phyloP scores from a whole-genome alignment of 2,113 vertebrate genomes.

The Trogon melanurus region DNA sequence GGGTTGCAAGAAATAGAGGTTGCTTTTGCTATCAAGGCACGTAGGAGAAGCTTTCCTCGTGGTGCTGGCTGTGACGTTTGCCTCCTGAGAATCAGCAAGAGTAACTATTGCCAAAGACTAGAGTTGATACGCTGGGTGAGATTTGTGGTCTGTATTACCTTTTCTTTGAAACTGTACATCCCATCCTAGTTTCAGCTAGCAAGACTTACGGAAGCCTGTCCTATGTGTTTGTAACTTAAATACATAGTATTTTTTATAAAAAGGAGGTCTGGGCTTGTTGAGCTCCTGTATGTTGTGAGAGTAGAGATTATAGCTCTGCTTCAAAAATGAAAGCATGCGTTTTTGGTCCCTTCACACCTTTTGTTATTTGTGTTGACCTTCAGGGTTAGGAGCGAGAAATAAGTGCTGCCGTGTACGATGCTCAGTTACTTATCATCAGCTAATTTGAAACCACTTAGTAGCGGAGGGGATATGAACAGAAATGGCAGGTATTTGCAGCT shows the following conservation, averaged over 20 bases:
- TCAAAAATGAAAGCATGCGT: not conserved
- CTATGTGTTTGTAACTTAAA: not conserved
- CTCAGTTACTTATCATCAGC: not conserved
- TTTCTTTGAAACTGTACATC: not conserved
- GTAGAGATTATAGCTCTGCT: not conserved
- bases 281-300: not conserved
- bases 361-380: not conserved
- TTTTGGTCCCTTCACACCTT: not conserved
- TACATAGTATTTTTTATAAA: not conserved
- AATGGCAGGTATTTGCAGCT: not conserved
- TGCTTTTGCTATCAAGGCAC: not conserved
- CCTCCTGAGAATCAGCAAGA: not conserved
- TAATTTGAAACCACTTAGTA: not conserved
- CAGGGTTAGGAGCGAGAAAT: not conserved
- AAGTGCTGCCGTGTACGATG: not conserved
- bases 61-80: not conserved
- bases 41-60: not conserved
- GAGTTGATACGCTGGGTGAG: not conserved
- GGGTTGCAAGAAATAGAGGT: not conserved
- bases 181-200: not conserved
- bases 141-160: not conserved
- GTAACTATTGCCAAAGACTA: not conserved
- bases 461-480: not conserved
- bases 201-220: not conserved
- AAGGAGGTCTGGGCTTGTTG: not conserved